Base-by-base conservation (phyloP, 2,888 invertebrate genomes). In the Nomada hirtipes region DNA sequence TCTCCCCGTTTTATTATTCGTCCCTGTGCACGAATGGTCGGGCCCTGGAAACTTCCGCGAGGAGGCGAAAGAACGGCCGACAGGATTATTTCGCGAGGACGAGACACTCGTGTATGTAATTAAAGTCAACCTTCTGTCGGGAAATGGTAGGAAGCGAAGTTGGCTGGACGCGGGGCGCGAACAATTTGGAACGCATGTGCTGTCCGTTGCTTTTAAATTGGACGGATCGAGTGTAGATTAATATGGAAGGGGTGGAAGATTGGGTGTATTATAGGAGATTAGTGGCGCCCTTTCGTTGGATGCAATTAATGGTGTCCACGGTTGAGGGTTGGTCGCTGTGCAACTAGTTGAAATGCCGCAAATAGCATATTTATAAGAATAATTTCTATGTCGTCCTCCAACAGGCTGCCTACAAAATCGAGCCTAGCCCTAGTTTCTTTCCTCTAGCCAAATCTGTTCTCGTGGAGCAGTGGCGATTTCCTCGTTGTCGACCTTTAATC, bases 71-170 rank as follows among this genome's bases (percentile, higher is more conserved):
- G 53, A 59, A 53, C 36, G 50, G 61, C 29, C 55, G 61, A 60
- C 2, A 68, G 80, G 82, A 88, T 88, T 83, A 82, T 76, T 84
- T 75, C 55, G 29, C 20, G 61, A 57, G 76, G 36, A 75, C 57
- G 82, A 73, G 53, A 55, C 60, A 76, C 60, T 76, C 82, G 81
- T 69, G 76, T 79, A 78, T 72, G 86, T 83, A 83, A 88, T 87
- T 83, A 85, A 85, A 83, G 86, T 88, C 82, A 86, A 88, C 57
- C 75, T 80, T 57, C 77, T 65, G 79, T 72, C 60, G 74, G 59
- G 44, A 80, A 79, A 86, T 88, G 86, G 83, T 86, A 63, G 82
- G 42, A 86, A 29, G 70, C 29, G 74, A 59, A 74, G 68, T 18
- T 61, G 77, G 20, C n/a, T 64, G 79, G 73, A 73, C 76, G 61